Conservation (phyloP, 2,888 invertebrate species). For the Dasysyrphus albostriatus region DNA sequence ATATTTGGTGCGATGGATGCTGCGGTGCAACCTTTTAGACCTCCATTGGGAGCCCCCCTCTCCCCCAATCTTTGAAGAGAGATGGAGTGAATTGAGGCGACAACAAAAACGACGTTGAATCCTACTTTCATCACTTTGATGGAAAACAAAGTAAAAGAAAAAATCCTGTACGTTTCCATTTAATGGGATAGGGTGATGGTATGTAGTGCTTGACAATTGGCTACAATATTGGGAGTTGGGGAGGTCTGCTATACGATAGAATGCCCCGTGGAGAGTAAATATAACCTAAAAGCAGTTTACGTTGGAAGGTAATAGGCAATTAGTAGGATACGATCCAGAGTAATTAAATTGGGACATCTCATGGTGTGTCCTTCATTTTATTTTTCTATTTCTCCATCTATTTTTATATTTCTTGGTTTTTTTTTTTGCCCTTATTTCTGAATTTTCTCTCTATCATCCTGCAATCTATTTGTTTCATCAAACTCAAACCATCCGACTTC, state of each 20-base stretch:
- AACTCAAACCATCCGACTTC: constrained; percentile 41
- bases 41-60: constrained; percentile 48
- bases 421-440: constrained; percentile 5
- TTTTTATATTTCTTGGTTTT: constrained; percentile 14
- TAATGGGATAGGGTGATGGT: constrained; percentile 36
- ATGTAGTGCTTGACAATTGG: constrained; percentile 53
- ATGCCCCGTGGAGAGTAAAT: constrained; percentile 71
- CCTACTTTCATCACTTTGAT: constrained; percentile 71
- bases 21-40: constrained; percentile 51
- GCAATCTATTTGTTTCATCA: constrained; percentile 42
- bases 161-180: constrained; percentile 60
- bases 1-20: constrained; percentile 39
- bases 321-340: constrained; percentile 83
- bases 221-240: constrained; percentile 11
- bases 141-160: constrained; percentile 48
- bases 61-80: constrained; percentile 6
- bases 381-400: constrained; percentile 30
- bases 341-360: constrained; percentile 82
- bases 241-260: constrained; percentile 31
- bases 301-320: constrained; percentile 82
- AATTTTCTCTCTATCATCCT: constrained; percentile 7
- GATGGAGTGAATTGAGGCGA: constrained; percentile 26
- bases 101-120: constrained; percentile 21
- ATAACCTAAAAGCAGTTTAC: constrained; percentile 74
- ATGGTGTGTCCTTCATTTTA: constrained; percentile 78